phyloP scores from a whole-genome alignment of 2,113 vertebrate genomes.

The Odontophorus gujanensis region DNA sequence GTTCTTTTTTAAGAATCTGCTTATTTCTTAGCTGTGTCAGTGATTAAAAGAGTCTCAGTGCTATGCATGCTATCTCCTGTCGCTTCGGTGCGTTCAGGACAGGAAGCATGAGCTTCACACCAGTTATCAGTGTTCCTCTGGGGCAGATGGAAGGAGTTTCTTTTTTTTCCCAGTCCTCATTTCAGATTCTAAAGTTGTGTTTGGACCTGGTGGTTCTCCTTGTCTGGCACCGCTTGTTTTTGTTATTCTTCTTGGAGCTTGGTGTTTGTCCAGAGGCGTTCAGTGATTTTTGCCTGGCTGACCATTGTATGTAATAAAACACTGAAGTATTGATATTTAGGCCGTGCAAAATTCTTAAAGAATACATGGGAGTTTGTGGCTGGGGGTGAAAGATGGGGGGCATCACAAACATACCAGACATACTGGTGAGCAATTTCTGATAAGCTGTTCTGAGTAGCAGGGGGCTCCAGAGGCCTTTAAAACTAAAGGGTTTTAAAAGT shows the following conservation, averaged over 20 bases:
- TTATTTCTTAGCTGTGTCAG: background rate
- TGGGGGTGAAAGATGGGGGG: no score
- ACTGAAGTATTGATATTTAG: background rate
- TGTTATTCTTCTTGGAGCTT: background rate
- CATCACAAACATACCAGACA: background rate
- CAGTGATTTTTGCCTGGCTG: background rate
- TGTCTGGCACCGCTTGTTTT: background rate
- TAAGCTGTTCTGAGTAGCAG: background rate
- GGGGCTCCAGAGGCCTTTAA: background rate
- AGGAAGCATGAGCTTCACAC: background rate
- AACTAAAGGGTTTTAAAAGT: background rate
- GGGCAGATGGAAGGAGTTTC: rapidly evolving
- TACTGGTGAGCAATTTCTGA: background rate
- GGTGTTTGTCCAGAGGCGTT: background rate
- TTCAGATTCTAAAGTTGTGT: background rate
- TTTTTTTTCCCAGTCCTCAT: background rate
- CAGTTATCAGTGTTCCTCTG: background rate
- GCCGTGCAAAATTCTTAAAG: background rate
- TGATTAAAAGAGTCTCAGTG: background rate
- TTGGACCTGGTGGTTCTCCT: background rate
- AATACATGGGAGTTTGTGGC: background rate
- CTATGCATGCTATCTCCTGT: background rate
- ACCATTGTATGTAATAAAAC: background rate
- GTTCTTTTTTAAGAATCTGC: background rate
- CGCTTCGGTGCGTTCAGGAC: background rate